Percentiles rank a stretch among this genome's conserved stretches.
Conservation (phyloP, 2,797 vertebrate genomes). For the Chiloscyllium punctatum region DNA sequence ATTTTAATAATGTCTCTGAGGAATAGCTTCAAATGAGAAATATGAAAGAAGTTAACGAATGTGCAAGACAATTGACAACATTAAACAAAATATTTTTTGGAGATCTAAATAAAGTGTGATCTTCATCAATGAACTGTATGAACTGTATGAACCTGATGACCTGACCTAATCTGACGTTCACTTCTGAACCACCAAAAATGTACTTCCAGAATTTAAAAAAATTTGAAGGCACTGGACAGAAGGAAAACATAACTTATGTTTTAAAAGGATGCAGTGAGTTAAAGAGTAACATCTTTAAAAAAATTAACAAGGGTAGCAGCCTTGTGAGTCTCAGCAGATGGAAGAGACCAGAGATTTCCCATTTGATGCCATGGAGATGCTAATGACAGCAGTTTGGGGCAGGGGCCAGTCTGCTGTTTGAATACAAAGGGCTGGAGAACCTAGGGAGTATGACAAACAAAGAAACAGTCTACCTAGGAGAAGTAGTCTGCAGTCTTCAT, state of each 20-base stretch:
- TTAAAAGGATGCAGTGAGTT: not conserved
- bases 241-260: not conserved
- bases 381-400: not conserved
- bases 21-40: no score
- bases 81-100: not conserved
- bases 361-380: not conserved
- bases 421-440: not conserved
- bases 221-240: not conserved
- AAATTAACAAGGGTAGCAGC: not conserved
- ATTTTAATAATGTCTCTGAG: no score
- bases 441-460: not conserved
- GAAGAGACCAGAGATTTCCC: not conserved
- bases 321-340: not conserved
- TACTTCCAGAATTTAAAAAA: not conserved
- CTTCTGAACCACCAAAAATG: not conserved
- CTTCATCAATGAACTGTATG: not conserved
- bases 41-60: not conserved
- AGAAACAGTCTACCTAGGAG: not conserved
- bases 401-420: not conserved
- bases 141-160: not conserved
- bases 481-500: not conserved
- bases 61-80: not conserved
- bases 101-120: not conserved
- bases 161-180: no score
- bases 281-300: not conserved